Conservation (phyloP, 2,113 vertebrate species). For the Triplophysa siluroides region DNA sequence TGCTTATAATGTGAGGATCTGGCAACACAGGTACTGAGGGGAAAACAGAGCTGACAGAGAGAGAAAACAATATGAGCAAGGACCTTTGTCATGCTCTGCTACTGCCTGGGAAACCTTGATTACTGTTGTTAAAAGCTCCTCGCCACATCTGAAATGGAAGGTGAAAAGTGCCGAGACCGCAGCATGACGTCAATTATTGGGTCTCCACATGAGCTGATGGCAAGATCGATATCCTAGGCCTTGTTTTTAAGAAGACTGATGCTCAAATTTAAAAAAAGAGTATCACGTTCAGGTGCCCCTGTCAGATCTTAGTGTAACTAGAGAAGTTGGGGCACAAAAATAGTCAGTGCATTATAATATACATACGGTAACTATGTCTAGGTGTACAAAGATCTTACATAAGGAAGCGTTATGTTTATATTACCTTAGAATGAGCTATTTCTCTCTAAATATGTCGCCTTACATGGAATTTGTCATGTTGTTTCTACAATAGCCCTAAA, state of each 20-base stretch:
- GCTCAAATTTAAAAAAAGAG: constrained; percentile 48
- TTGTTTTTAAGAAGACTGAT: constrained; percentile 56
- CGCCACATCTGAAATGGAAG: constrained; percentile 35
- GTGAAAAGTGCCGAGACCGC: constrained; percentile 35
- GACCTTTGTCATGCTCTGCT: constrained; percentile 46
- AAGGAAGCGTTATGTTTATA: too few species aligned
- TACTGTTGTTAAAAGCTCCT: constrained; percentile 49
- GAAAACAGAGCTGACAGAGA: neutral
- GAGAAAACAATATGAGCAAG: neutral
- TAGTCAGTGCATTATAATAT: too few species aligned
- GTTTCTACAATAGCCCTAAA: too few species aligned
- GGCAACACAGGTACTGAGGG: neutral
- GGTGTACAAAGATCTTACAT: too few species aligned
- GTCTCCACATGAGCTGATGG: constrained; percentile 39
- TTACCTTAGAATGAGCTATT: too few species aligned
- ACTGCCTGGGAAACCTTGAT: constrained; percentile 41
- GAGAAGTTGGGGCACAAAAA: constrained; percentile 21
- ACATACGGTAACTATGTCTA: too few species aligned
- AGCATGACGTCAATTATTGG: constrained; percentile 47
- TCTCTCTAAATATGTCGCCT: too few species aligned
- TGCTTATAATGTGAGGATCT: neutral
- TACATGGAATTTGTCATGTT: too few species aligned
- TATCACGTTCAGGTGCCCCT: constrained; percentile 2
- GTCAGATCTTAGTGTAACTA: neutral
- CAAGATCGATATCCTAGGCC: constrained; percentile 56